Evolutionary conservation across 2,113 vertebrate genomes (phyloP), one percentile per base, ranked within the genome.

Genomic region (Tautogolabrus adspersus): DNA sequence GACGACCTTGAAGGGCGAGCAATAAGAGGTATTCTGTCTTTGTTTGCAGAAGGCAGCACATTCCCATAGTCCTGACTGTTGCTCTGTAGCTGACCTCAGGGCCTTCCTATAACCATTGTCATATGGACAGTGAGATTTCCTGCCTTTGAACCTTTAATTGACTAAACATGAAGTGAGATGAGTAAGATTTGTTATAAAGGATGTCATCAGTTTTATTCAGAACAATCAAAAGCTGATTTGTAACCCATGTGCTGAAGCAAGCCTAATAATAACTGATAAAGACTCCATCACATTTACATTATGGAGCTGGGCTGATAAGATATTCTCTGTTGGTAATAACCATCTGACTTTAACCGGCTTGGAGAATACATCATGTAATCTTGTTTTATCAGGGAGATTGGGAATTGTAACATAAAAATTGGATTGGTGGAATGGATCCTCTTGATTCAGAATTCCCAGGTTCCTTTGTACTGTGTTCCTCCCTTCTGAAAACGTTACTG

Each of bases 11-110:
- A 77, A 66, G 75, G 82, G 56, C 22, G 47, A 75, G 63, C 47
- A 51, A 55, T 34, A 34, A 85, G 42, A 67, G 77, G 44, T 77
- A 83, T 85, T 77, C 61, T 10, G 73, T 72, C 61, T 60, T 77
- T 88, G 83, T 90, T 91, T 87, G 77, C 44, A 19, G 77, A 88
- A 84, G 82, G 84, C 47, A 58, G 86, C 71, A 61, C 67, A 75
- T 86, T 88, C 83, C 85, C 83, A 83, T 86, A 89, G 73, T 87
- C 75, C 65, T 77, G 47, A 58, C 74, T 86, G 77, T 70, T 81
- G 66, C 77, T 77, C 76, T 70, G 66, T 75, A 77, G 46, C 51
- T 73, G 86, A 88, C 88, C 82, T 52, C 63, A 51, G 73, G 72
- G 65, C 82, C 77, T 79, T 81, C 70, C 66, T 82, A 30, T 77